Percentiles rank a stretch among this genome's conserved stretches.
phyloP scores from a whole-genome alignment of 2,113 vertebrate genomes.

The Sminthopsis crassicaudata region DNA sequence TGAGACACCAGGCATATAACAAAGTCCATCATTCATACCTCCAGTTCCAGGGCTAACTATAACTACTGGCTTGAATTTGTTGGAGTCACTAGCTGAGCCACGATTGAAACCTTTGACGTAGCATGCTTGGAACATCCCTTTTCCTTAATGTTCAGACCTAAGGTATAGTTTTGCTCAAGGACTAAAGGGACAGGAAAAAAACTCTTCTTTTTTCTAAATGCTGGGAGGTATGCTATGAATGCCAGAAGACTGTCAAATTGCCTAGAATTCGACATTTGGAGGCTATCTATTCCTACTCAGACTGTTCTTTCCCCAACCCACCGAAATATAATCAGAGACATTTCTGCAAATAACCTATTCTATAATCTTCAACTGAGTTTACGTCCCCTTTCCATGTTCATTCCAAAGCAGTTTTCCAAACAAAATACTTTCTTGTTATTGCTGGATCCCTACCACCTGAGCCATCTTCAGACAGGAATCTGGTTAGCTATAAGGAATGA shows the following conservation, averaged over 20 bases:
- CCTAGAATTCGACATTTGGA: not conserved
- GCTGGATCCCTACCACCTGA: not conserved
- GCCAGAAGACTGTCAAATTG: not conserved
- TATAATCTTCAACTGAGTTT: not conserved
- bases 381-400: not conserved
- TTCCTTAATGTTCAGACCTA: not conserved
- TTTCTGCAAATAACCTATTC: not conserved
- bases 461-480: not conserved
- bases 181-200: not conserved
- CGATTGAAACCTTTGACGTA: not conserved
- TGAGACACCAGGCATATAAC: not conserved
- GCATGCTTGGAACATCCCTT: not conserved
- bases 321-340: not conserved
- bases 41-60: not conserved
- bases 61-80: not conserved
- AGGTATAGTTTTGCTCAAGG: not conserved
- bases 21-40: not conserved
- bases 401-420: not conserved
- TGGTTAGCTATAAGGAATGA: not conserved
- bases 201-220: not conserved
- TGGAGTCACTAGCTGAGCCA: not conserved
- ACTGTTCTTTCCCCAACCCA: not conserved
- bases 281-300: not conserved
- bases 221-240: not conserved
- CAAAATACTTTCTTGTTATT: not conserved